phyloP scores from a whole-genome alignment of 2,113 vertebrate genomes.

The Microcebus lehilahytsara region DNA sequence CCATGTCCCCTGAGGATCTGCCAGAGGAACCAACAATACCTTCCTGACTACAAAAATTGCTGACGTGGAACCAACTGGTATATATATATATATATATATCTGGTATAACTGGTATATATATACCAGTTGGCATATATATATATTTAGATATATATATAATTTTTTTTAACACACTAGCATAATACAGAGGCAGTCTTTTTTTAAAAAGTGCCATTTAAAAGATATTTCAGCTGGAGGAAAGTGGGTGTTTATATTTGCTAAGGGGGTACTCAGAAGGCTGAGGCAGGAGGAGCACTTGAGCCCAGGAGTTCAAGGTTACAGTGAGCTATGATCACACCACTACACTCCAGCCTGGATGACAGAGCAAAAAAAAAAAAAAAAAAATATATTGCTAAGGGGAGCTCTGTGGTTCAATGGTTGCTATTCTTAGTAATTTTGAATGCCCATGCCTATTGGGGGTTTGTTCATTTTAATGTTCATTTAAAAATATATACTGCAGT shows the following conservation, averaged over 20 bases:
- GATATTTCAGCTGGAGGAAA: constrained; percentile 34
- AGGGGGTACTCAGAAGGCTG: too few relatives aligned
- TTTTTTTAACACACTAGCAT: neutral
- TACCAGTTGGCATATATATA: neutral
- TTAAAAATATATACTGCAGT: neutral
- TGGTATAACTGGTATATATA: neutral
- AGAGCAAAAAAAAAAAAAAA: too few relatives aligned
- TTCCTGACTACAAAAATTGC: neutral
- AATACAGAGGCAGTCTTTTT: constrained; percentile 18
- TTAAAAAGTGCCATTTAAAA: neutral
- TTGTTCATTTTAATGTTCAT: neutral
- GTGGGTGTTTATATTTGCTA: neutral
- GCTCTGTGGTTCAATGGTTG: neutral
- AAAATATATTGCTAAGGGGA: neutral
- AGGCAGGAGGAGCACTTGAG: too few relatives aligned
- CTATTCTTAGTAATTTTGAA: neutral
- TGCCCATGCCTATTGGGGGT: neutral
- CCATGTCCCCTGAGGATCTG: neutral
- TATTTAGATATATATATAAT: neutral
- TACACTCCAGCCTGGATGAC: too few relatives aligned
- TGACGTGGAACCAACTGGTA: constrained; percentile 1
- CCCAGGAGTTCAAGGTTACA: too few relatives aligned
- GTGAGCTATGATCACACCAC: too few relatives aligned
- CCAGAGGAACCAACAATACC: constrained; percentile 31
- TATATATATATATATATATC: neutral